Conservation (phyloP, 2,797 vertebrate genomes). For the Choloepus didactylus region DNA sequence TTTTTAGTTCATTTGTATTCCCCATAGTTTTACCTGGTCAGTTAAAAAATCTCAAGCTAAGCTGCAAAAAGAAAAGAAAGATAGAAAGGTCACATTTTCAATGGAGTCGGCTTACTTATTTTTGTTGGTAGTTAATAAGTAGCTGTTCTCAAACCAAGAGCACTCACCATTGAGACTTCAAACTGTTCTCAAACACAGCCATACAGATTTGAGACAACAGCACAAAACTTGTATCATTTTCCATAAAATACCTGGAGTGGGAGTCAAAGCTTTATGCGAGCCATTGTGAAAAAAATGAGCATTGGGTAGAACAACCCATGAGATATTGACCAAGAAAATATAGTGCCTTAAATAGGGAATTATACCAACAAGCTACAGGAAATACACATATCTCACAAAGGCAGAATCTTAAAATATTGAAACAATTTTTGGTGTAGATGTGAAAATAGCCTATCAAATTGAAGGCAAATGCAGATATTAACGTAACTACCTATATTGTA, state of each 20-base stretch:
- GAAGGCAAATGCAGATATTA: not conserved
- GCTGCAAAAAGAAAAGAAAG: not conserved
- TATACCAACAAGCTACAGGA: not conserved
- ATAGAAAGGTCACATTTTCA: not conserved
- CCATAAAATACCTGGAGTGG: constrained; percentile 17
- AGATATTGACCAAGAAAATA: not conserved
- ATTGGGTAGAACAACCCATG: not conserved
- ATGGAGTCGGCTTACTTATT: not conserved
- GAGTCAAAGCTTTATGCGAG: constrained; percentile 43
- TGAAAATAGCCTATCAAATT: constrained; percentile 31
- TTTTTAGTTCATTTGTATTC: not conserved
- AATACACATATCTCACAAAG: not conserved
- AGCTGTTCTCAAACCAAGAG: constrained; percentile 25
- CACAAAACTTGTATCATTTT: constrained; percentile 12
- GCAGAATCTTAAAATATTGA: not conserved
- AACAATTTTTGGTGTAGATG: constrained; percentile 15
- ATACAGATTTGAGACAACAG: not conserved
- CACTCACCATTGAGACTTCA: not conserved
- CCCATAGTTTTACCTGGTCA: not conserved
- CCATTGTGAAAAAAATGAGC: not conserved
- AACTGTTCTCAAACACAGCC: not conserved
- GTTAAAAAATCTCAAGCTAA: constrained; percentile 43
- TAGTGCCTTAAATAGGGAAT: not conserved
- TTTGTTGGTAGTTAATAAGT: not conserved
- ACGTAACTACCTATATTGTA: not conserved